These are phyloP conservation scores for Allygus modestus DNA, from an alignment of 2,888 invertebrate genomes.

Conservation along the genomic window DNA sequence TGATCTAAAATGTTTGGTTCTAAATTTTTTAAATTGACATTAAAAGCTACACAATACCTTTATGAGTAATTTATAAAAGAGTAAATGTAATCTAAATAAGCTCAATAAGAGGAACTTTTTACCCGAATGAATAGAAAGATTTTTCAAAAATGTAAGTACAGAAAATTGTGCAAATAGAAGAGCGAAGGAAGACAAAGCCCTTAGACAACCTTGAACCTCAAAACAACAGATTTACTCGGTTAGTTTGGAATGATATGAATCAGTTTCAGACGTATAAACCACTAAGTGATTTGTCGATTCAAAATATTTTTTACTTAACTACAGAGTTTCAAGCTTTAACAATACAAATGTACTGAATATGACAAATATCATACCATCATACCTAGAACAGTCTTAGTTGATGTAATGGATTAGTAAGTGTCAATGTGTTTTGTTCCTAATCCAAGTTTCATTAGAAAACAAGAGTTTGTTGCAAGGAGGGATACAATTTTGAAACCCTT, in stretches of 20 bases:
- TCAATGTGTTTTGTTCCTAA: neutral
- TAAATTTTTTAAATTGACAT: neutral
- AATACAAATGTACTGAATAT: neutral
- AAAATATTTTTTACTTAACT: constrained; percentile 9
- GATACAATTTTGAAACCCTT: too few relatives aligned
- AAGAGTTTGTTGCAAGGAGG: too few relatives aligned
- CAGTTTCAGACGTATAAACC: neutral
- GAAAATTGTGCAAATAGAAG: neutral
- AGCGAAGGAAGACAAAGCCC: constrained; percentile 30
- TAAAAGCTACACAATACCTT: neutral
- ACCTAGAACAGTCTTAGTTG: constrained; percentile 1
- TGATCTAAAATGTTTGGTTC: neutral
- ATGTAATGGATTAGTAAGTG: neutral
- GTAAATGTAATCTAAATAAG: constrained; percentile 49
- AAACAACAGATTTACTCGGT: neutral
- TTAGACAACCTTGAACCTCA: constrained; percentile 32
- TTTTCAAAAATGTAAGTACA: constrained; percentile 38
- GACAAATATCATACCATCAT: neutral
- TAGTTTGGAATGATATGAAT: constrained; percentile 38
- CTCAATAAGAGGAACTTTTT: constrained; percentile 50
- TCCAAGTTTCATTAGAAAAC: neutral
- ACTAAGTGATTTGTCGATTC: neutral
- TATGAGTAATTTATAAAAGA: constrained; percentile 1
- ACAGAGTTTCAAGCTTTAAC: neutral
- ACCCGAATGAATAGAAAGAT: constrained; percentile 22